Evolutionary conservation across 2,797 vertebrate species (phyloP), one percentile per base, ranked within the genome.

Genomic region (Poecilia gillii): DNA sequence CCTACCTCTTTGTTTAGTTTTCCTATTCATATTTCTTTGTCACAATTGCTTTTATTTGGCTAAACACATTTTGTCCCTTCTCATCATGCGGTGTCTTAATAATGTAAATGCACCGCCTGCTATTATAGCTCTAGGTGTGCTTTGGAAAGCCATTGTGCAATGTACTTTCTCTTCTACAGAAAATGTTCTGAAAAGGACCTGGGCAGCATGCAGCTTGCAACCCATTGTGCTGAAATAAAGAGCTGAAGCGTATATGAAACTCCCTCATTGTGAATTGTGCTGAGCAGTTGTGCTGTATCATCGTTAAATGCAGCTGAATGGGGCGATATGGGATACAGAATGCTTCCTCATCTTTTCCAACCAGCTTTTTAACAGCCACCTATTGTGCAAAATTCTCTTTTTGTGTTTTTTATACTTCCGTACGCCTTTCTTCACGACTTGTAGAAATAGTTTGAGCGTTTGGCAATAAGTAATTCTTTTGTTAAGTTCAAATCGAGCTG

Each of bases 171-270:
- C 49, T 59, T 28, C 74, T 72, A 39, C 64, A n/a, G 45, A 68
- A 49, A 53, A 73, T 81, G 55, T 28, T 68, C 76, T 87, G 83
- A 75, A 90, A 88, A 85, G 66, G 70, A 59, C 73, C 39, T 41
- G 72, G 6, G 33, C 72, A 57, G 33, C 72, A 57, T 33, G 51
- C 36, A 59, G 39, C 85, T 86, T 83, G 81, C 84, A 76, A 74
- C 33, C 75, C 78, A 73, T 77, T 81, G 77, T 84, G 82, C 87
- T 85, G 84, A 91, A 88, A 79, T 75, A 45, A 90, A 73, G 76
- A 81, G 72, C 25, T 72, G 18, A 57, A 74, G 59, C n/a, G 33
- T 55, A 5, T 70, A 82, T 73, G 46, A 81, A 83, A 84, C 75
- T 77, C 68, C 66, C 45, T 77, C 23, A n/a, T 71, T 81, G 23